These are phyloP conservation scores for Drosophila repleta DNA, from an alignment of 1,140 invertebrate genomes.

Conservation along the genomic window DNA sequence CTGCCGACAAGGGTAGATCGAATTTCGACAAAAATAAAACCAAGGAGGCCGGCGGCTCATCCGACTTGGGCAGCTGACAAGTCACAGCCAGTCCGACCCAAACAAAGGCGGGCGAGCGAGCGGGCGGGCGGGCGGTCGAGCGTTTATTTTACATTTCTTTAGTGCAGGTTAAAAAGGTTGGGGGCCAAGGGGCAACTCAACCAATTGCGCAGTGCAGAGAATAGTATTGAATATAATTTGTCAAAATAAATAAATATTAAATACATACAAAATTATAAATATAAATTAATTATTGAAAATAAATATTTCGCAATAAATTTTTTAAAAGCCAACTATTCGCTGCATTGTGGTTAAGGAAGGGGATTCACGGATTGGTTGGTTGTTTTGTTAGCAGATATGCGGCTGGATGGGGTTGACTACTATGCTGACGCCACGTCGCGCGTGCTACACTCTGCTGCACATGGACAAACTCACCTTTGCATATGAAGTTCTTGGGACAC, in stretches of 20 bases:
- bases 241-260: background rate
- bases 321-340: background rate
- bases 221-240: background rate
- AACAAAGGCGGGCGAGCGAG: background rate
- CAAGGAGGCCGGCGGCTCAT: constrained; percentile 1
- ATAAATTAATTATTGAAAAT: background rate
- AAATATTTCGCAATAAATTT: background rate
- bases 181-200: background rate
- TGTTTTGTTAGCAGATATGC: constrained; percentile 2
- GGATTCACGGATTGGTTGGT: background rate
- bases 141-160: background rate
- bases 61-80: background rate
- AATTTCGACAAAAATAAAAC: constrained; percentile 47
- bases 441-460: constrained; percentile 48
- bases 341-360: constrained; percentile 7
- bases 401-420: constrained; percentile 47
- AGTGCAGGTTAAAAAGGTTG: background rate
- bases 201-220: constrained; percentile 9
- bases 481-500: constrained; percentile 98
- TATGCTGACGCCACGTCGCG: constrained; percentile 76
- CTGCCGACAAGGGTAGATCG: constrained; percentile 38
- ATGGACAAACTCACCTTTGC: constrained; percentile 89
- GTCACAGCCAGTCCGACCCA: constrained; percentile 6
- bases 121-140: constrained; percentile 10
- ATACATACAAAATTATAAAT: background rate